phyloP scores from a whole-genome alignment of 2,888 invertebrate species.

The Nipponacmea schrenckii region DNA sequence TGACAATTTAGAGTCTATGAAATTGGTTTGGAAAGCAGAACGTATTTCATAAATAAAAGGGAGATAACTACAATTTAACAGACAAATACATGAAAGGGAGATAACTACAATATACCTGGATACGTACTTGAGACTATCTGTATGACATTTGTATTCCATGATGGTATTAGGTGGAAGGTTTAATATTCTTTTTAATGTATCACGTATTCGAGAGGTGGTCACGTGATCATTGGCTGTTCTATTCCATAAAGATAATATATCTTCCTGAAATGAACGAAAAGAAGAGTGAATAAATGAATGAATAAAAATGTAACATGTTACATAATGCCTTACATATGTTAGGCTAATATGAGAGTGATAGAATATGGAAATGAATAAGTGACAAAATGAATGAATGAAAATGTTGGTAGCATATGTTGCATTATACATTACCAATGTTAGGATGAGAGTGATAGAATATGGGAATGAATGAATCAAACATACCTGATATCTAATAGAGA shows the following conservation, averaged over 20 bases:
- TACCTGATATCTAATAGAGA: slow-evolving; percentile 92
- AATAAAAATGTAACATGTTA: background rate
- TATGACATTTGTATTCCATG: slow-evolving; percentile 85
- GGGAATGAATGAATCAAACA: too few species aligned
- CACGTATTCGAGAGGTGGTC: slow-evolving; percentile 90
- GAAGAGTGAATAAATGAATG: background rate
- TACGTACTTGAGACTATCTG: slow-evolving; percentile 80
- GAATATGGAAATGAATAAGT: background rate
- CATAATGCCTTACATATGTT: background rate
- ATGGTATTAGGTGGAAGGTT: slow-evolving; percentile 92
- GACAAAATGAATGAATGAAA: background rate
- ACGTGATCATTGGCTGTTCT: slow-evolving; percentile 89
- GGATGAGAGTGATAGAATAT: too few species aligned
- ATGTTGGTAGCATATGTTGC: too few species aligned
- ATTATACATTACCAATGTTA: too few species aligned
- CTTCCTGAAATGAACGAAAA: slow-evolving; percentile 76
- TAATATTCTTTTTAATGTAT: slow-evolving; percentile 92
- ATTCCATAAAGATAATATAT: slow-evolving; percentile 97
- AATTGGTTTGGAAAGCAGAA: too few species aligned
- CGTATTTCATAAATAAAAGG: too few species aligned
- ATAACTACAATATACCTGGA: too few species aligned
- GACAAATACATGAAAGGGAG: too few species aligned
- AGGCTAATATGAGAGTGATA: background rate
- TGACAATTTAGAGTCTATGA: too few species aligned
- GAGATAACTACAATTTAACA: too few species aligned